A percentile compares a stretch with the other conserved stretches of the same genome.
Conservation (phyloP, 2,113 vertebrate genomes). For the Poeciliopsis prolifica region DNA sequence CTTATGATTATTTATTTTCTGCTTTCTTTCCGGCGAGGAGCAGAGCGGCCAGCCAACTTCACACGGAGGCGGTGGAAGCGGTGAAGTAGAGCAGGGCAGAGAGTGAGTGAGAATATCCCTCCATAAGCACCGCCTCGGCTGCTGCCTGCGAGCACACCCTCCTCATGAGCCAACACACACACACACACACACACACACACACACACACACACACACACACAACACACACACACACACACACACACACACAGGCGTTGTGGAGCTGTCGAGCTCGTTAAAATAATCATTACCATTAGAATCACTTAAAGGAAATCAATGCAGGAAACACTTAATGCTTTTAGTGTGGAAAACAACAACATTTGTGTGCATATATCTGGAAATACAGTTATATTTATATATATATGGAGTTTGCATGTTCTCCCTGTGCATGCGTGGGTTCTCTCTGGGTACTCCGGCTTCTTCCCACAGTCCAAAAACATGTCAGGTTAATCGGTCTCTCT, state of each 20-base stretch:
- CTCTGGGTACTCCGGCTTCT: too few relatives aligned
- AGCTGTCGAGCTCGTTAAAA: slow-evolving; percentile 4
- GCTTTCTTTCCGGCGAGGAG: not conserved
- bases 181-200: not conserved
- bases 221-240: slow-evolving; percentile 2
- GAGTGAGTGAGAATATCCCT: slow-evolving; percentile 41
- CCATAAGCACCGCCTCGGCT: slow-evolving; percentile 67
- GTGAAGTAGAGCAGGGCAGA: slow-evolving; percentile 22
- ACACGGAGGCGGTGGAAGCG: slow-evolving; percentile 14
- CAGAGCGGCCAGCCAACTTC: slow-evolving; percentile 48
- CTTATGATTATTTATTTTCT: not conserved
- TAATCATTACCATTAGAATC: not conserved
- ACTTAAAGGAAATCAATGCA: not conserved
- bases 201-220: not conserved
- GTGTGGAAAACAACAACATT: not conserved
- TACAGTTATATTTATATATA: too few relatives aligned
- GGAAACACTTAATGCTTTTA: not conserved
- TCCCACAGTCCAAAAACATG: too few relatives aligned
- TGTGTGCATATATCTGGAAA: too few relatives aligned
- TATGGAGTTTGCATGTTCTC: too few relatives aligned
- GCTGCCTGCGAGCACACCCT: slow-evolving; percentile 35
- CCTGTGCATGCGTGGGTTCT: too few relatives aligned
- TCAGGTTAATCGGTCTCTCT: too few relatives aligned
- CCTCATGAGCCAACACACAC: slow-evolving; percentile 21
- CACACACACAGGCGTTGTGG: slow-evolving; percentile 9